phyloP scores from a whole-genome alignment of 2,797 vertebrate species.

The Sphenodon punctatus region DNA sequence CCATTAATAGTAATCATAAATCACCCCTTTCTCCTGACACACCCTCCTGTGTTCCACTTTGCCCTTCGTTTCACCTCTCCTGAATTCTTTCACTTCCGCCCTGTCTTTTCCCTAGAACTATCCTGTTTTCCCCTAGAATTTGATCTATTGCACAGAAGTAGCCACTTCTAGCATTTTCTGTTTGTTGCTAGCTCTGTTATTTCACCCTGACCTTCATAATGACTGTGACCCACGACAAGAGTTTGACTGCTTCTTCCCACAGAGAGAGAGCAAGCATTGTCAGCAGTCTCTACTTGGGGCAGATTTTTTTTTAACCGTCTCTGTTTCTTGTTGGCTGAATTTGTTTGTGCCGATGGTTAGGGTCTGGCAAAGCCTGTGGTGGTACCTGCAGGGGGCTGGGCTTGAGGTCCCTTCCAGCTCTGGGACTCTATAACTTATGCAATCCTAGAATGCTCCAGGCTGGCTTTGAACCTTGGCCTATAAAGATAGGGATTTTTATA shows the following conservation, averaged over 20 bases:
- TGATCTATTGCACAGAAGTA: background rate
- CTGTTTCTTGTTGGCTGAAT: no score
- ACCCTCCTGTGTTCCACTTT: background rate
- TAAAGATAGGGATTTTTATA: background rate
- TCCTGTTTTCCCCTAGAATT: background rate
- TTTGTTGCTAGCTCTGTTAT: background rate
- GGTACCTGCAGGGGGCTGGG: no score
- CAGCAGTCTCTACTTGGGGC: no score
- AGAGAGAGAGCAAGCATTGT: background rate
- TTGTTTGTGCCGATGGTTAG: no score
- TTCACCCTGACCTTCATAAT: background rate
- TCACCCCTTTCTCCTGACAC: no score
- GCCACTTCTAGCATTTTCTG: background rate
- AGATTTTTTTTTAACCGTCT: no score
- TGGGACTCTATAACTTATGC: no score
- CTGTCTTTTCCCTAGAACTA: background rate
- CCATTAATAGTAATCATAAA: no score
- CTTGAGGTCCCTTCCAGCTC: no score
- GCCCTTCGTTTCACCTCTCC: no score
- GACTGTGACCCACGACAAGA: background rate
- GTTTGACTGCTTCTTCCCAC: background rate
- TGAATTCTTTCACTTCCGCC: background rate
- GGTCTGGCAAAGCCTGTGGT: no score
- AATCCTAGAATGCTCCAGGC: background rate
- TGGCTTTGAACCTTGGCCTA: background rate